Base-by-base conservation (phyloP, 2,113 vertebrate genomes). In the Nothoprocta pentlandii region DNA sequence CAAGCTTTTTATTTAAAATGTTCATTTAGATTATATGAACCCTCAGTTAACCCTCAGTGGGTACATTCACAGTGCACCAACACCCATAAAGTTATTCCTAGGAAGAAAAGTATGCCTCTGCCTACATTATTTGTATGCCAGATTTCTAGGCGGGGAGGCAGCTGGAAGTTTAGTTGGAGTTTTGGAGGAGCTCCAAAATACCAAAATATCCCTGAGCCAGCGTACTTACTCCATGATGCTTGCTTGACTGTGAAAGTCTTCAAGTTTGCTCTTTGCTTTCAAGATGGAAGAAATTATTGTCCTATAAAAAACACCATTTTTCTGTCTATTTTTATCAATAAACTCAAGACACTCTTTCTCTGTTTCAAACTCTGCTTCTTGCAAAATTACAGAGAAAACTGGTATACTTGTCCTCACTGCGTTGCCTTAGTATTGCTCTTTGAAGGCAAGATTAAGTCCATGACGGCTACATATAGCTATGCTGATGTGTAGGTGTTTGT, bases 201-300 rank as follows among this genome's bases (percentile, higher is more conserved):
- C 42, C 30, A 19, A 34, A 39, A 39, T 39, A 39, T 39, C 36
- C 36, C 21, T 47, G 28, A 41, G 32, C 19, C 30, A 79, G 59
- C 0, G 0, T 4, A 5, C 36, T 75, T 46, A 59, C n/a, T 84
- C n/a, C 69, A 86, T 28, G 0, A 0, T 53, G 34, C 25, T 82
- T 85, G 49, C 75, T 90, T 25, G 34, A n/a, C 53, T 77, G 75
- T 77, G 93, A 93, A 80, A 4, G 74, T 70, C 68, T 82, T 85
- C 68, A 82, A 44, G 44, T 69, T 26, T 69, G 8, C 10, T 36
- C 62, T 68, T 56, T 80, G 67, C 44, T 89, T 70, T 59, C 73
- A 49, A 89, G 73, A 87, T 49, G 49, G 49, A 49, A 49, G 49
- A 49, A 49, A 49, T 49, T 49, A 49, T n/a, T 62, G 71, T 87